Conservation (phyloP, 2,797 vertebrate species). For the Cuculus canorus region DNA sequence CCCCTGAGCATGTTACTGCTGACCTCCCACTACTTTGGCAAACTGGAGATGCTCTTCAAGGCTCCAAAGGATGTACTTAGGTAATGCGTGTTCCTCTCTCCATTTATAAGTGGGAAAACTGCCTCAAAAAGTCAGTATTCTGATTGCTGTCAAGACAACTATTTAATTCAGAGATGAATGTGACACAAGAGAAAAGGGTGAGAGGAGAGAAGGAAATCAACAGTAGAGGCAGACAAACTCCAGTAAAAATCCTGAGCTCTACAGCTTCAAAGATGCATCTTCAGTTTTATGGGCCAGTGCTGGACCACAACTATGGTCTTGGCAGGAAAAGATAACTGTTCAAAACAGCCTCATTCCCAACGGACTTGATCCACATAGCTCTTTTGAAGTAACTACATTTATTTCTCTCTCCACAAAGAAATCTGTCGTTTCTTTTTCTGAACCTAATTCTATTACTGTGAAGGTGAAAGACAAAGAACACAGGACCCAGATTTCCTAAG, state of each 20-base stretch:
- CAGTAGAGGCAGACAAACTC: not conserved
- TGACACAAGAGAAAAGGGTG: not conserved
- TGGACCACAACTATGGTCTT: not conserved
- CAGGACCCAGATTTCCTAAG: not conserved
- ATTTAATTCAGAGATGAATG: not conserved
- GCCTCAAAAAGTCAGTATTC: not conserved
- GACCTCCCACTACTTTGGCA: rapidly evolving
- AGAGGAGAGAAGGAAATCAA: conserved; percentile 3
- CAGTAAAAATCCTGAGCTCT: conserved; percentile 11
- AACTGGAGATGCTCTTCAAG: not conserved
- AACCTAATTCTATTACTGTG: not conserved
- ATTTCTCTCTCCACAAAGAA: not conserved
- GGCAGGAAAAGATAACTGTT: not conserved
- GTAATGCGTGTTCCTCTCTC: not conserved
- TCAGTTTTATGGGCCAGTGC: not conserved
- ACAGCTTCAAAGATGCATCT: conserved; percentile 4
- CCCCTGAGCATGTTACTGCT: not conserved
- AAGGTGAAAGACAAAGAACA: not conserved
- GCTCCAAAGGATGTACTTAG: not conserved
- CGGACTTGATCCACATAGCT: not conserved
- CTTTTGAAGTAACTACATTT: conserved; percentile 15
- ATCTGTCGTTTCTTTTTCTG: not conserved
- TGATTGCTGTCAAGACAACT: not conserved
- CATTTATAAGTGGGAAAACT: not conserved
- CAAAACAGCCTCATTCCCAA: not conserved